phyloP scores from a whole-genome alignment of 2,113 vertebrate species.

The Ictalurus furcatus region DNA sequence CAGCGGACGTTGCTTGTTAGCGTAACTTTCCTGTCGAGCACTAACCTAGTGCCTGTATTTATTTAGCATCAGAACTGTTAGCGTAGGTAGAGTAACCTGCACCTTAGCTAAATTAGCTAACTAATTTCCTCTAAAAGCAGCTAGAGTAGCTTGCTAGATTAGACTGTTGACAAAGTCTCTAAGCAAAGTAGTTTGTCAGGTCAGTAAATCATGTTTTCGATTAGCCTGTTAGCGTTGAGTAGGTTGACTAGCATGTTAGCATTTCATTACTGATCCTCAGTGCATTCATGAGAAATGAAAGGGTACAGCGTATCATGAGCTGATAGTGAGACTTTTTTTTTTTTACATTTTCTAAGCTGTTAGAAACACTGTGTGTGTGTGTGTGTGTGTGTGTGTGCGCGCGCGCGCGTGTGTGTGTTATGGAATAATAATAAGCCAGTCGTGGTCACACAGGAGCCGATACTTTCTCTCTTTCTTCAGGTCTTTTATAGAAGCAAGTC shows the following conservation, averaged over 20 bases:
- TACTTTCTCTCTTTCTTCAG: background rate
- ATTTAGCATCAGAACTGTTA: background rate
- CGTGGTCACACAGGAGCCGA: background rate
- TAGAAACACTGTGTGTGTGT: too few species aligned
- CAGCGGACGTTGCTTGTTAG: background rate
- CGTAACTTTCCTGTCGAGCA: background rate
- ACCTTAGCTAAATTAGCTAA: background rate
- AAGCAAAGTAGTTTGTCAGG: background rate
- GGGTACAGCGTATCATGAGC: background rate
- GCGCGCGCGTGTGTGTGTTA: background rate
- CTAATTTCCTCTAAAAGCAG: background rate
- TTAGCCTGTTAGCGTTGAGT: too few species aligned
- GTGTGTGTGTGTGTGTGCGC: background rate
- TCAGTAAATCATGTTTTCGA: background rate
- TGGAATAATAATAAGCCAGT: background rate
- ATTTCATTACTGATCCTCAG: background rate
- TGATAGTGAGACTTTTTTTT: background rate
- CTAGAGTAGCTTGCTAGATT: background rate
- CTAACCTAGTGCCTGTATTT: background rate
- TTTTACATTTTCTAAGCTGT: too few species aligned
- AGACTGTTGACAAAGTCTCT: too few species aligned
- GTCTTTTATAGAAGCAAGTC: background rate
- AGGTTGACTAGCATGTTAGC: background rate
- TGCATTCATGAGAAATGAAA: background rate
- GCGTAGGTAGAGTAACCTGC: background rate